Evolutionary conservation across 1,140 invertebrate genomes (phyloP).

Genomic region (Campoletis sonorensis): DNA sequence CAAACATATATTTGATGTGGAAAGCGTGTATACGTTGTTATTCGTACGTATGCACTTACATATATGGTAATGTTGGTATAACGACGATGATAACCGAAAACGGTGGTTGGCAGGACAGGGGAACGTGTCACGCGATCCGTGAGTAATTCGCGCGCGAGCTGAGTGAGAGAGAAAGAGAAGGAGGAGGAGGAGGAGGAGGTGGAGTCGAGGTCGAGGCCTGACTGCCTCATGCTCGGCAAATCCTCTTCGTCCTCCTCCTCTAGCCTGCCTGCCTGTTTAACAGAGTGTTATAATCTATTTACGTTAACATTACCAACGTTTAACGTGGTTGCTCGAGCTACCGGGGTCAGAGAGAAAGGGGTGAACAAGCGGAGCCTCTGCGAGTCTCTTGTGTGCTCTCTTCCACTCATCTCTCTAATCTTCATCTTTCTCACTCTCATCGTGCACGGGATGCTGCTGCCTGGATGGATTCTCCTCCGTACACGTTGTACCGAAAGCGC

Average conservation of each 20-base stretch:
- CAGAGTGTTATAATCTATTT: slow-evolving; percentile 79
- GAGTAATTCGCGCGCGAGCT: slow-evolving; percentile 75
- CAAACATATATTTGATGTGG: not conserved
- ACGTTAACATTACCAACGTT: slow-evolving; percentile 78
- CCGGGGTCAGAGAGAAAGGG: slow-evolving; percentile 65
- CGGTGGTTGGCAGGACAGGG: slow-evolving; percentile 75
- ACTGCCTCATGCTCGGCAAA: slow-evolving; percentile 54
- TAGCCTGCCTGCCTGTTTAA: slow-evolving; percentile 74
- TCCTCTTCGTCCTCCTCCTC: slow-evolving; percentile 32
- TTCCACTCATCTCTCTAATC: slow-evolving; percentile 27
- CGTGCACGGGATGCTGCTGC: slow-evolving; percentile 29
- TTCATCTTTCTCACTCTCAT: slow-evolving; percentile 54
- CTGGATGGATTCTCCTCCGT: slow-evolving; percentile 38
- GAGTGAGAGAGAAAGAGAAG: slow-evolving; percentile 32
- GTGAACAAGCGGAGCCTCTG: slow-evolving; percentile 45
- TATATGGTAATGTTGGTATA: slow-evolving; percentile 5
- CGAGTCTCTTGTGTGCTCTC: slow-evolving; percentile 39
- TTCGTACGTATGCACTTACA: slow-evolving; percentile 55
- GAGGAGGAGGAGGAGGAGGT: not conserved
- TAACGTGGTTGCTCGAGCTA: slow-evolving; percentile 72
- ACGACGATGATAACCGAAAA: slow-evolving; percentile 73
- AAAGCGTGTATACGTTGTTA: not conserved
- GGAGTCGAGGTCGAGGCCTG: slow-evolving; percentile 64
- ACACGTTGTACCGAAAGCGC: slow-evolving; percentile 53
- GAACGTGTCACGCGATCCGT: slow-evolving; percentile 77